phyloP scores from a whole-genome alignment of 2,888 invertebrate species.

The Parnassius smintheus region DNA sequence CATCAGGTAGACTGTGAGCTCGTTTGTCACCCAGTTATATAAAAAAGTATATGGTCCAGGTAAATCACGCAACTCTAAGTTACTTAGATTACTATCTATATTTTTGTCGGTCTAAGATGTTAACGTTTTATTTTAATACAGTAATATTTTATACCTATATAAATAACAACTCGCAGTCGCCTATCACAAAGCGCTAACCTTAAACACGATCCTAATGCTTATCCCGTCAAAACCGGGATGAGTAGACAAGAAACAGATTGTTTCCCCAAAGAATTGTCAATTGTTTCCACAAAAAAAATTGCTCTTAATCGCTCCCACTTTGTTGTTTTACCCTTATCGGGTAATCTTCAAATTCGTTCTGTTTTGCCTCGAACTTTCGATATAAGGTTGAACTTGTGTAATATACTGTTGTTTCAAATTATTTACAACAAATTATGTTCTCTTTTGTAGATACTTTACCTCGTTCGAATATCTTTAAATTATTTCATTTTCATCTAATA shows the following conservation, averaged over 20 bases:
- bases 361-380: slow-evolving; percentile 3
- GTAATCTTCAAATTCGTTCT: background rate
- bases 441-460: too few relatives aligned
- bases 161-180: slow-evolving; percentile 5
- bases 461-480: too few relatives aligned
- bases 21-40: too few relatives aligned
- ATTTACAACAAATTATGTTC: background rate
- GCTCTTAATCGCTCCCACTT: slow-evolving; percentile 21
- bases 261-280: slow-evolving; percentile 16
- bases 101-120: too few relatives aligned
- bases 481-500: too few relatives aligned
- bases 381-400: background rate
- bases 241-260: slow-evolving; percentile 22
- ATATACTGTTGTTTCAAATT: background rate
- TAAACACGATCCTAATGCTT: slow-evolving; percentile 21
- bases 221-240: slow-evolving; percentile 21
- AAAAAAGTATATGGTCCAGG: too few relatives aligned
- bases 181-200: background rate
- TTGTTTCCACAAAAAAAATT: slow-evolving; percentile 19
- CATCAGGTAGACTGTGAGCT: too few relatives aligned
- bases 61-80: too few relatives aligned
- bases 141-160: too few relatives aligned
- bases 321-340: slow-evolving; percentile 17
- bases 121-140: too few relatives aligned
- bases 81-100: too few relatives aligned